phyloP scores from a whole-genome alignment of 1,140 invertebrate species.

The Achatina immaculata region DNA sequence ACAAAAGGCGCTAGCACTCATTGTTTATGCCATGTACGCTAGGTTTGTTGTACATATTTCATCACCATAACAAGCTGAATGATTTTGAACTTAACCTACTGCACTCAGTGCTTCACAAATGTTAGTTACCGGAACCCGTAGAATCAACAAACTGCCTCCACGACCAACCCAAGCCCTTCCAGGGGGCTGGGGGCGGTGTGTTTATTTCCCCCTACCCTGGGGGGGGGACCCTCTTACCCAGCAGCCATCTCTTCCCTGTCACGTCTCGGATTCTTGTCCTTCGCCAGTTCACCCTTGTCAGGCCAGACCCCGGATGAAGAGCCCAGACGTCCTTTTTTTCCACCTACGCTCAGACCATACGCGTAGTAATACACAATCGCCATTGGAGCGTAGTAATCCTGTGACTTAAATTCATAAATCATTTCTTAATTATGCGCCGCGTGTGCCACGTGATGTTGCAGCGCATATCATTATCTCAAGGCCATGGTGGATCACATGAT shows the following conservation, averaged over 20 bases:
- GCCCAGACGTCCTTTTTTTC: conserved; percentile 14
- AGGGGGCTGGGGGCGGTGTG: background rate
- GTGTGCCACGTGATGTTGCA: background rate
- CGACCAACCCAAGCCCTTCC: background rate
- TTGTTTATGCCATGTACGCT: too few species aligned
- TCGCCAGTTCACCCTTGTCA: background rate
- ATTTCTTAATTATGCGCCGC: background rate
- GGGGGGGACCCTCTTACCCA: background rate
- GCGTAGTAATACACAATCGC: conserved; percentile 5
- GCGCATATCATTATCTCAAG: background rate
- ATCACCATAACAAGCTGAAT: too few species aligned
- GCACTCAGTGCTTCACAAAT: too few species aligned
- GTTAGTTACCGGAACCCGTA: too few species aligned
- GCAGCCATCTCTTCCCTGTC: background rate
- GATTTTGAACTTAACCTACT: too few species aligned
- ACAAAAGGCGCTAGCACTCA: too few species aligned
- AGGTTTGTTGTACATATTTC: too few species aligned
- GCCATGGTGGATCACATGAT: background rate
- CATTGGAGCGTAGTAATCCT: conserved; percentile 10
- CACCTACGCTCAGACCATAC: conserved; percentile 2
- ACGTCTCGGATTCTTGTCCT: background rate
- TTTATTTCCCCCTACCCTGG: background rate
- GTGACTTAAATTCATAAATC: conserved; percentile 7
- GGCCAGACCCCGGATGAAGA: background rate
- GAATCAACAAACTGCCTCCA: too few species aligned